Evolutionary conservation across 2,113 vertebrate genomes (phyloP).

Genomic region (Castor canadensis): DNA sequence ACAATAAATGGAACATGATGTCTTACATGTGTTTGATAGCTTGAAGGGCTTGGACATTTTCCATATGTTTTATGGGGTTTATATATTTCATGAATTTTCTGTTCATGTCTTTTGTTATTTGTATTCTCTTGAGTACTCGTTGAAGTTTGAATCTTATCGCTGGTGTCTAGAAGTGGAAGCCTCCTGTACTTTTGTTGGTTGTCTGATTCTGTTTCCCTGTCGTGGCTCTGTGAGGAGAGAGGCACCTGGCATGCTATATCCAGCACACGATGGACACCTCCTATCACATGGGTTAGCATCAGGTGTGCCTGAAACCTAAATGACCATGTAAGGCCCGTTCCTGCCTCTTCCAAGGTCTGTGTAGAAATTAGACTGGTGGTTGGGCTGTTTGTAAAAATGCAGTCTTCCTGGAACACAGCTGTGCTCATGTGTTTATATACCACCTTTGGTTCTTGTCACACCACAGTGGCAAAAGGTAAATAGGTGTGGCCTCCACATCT

Average conservation of each 20-base stretch:
- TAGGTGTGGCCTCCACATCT: not conserved
- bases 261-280: not conserved
- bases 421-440: accelerated
- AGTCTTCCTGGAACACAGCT: not conserved
- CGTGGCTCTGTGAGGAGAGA: not conserved
- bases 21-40: not conserved
- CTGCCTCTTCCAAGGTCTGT: not conserved
- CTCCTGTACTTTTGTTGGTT: not conserved
- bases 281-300: not conserved
- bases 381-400: not conserved
- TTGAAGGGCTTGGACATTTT: not conserved
- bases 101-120: not conserved
- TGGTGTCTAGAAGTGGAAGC: not conserved
- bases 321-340: not conserved
- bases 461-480: not conserved
- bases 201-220: not conserved
- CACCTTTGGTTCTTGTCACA: not conserved
- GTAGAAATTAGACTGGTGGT: not conserved
- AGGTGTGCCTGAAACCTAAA: not conserved
- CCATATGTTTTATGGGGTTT: not conserved
- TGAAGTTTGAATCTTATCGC: not conserved
- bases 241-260: not conserved
- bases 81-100: conserved; percentile 21
- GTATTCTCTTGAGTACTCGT: not conserved
- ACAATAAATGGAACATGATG: conserved; percentile 29